phyloP scores from a whole-genome alignment of 2,888 invertebrate genomes.

The Druceiella hillmani region DNA sequence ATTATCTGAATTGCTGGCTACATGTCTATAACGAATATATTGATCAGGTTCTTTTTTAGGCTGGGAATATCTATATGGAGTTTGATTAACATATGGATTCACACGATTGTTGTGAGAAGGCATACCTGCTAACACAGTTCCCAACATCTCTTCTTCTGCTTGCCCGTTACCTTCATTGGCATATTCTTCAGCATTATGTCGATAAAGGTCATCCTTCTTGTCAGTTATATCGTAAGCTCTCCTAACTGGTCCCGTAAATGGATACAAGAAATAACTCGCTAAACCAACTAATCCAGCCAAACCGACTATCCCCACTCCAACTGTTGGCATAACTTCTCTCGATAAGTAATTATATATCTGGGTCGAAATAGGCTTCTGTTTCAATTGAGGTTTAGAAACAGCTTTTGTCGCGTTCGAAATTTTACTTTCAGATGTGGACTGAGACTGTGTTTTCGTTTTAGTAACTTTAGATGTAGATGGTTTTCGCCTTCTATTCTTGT shows the following conservation, averaged over 20 bases:
- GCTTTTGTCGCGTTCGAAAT: conserved; percentile 54
- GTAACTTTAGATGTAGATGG: conserved; percentile 38
- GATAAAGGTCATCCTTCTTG: conserved; percentile 58
- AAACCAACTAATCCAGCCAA: conserved; percentile 68
- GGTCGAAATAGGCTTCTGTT: conserved; percentile 60
- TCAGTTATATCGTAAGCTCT: conserved; percentile 60
- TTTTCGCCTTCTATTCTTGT: conserved; percentile 56
- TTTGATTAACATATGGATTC: conserved; percentile 45
- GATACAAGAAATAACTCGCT: conserved; percentile 72
- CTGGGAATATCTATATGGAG: conserved; percentile 35
- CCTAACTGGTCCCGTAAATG: conserved; percentile 61
- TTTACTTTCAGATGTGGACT: no score
- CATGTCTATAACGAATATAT: conserved; percentile 45
- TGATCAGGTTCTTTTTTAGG: conserved; percentile 37
- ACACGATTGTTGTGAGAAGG: conserved; percentile 46
- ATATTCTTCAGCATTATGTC: conserved; percentile 64
- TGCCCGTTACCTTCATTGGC: conserved; percentile 60
- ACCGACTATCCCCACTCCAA: conserved; percentile 71
- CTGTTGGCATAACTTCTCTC: conserved; percentile 75
- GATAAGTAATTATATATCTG: conserved; percentile 74
- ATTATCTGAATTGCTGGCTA: conserved; percentile 35
- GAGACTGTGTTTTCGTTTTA: conserved; percentile 46
- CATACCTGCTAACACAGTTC: conserved; percentile 69
- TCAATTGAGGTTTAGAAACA: conserved; percentile 38
- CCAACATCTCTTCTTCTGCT: conserved; percentile 71